A percentile compares a stretch with the other conserved stretches of the same genome.
Evolutionary conservation across 2,888 invertebrate species (phyloP).

Genomic region (Brenthis ino): DNA sequence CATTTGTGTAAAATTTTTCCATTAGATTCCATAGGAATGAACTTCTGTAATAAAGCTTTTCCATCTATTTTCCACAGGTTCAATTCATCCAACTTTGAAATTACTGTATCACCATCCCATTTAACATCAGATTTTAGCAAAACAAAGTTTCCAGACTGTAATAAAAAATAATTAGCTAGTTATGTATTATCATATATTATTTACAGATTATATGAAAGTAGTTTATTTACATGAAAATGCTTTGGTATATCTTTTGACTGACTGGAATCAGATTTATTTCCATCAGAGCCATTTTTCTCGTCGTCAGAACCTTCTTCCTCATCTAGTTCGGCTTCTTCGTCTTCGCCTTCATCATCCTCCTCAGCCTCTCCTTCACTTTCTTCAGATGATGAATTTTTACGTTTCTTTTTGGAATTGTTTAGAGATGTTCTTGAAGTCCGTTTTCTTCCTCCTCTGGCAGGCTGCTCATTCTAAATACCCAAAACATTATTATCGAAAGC

Average conservation of each 20-base stretch:
- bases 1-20: constrained; percentile 83
- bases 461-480: constrained; percentile 60
- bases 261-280: constrained; percentile 79
- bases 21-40: constrained; percentile 83
- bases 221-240: constrained; percentile 75
- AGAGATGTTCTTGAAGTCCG: constrained; percentile 59
- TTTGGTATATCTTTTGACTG: constrained; percentile 81
- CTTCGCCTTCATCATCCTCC: constrained; percentile 70
- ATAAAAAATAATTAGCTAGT: constrained; percentile 3
- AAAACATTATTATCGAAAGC: background rate
- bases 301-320: constrained; percentile 80
- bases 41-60: constrained; percentile 85
- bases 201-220: background rate
- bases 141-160: constrained; percentile 85
- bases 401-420: constrained; percentile 76
- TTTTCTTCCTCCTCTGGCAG: constrained; percentile 65
- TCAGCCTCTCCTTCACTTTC: constrained; percentile 73
- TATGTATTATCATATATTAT: background rate
- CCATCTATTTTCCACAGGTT: constrained; percentile 87
- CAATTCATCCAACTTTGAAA: constrained; percentile 79
- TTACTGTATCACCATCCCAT: constrained; percentile 81
- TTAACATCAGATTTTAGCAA: constrained; percentile 84
- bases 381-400: constrained; percentile 73
- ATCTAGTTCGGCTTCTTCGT: constrained; percentile 73
- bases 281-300: constrained; percentile 79